Conservation (phyloP, 2,797 vertebrate genomes). For the Hoplostethus atlanticus region DNA sequence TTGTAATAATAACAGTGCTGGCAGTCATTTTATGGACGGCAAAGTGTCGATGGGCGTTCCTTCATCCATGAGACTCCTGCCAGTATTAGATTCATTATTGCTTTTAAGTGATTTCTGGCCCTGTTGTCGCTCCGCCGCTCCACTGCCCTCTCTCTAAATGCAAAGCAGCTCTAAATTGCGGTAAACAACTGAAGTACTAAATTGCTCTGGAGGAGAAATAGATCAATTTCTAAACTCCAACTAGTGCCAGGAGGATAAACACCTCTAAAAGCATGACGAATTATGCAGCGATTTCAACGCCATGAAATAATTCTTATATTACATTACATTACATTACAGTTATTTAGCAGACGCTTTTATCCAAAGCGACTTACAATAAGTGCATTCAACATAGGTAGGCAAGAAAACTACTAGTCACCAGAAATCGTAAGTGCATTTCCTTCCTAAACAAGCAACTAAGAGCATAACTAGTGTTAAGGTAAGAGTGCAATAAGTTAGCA, state of each 20-base stretch:
- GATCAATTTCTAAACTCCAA: background rate
- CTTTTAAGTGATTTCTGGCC: constrained; percentile 15
- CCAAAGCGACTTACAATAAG: too few species aligned
- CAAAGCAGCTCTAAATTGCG: constrained; percentile 20
- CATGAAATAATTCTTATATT: background rate
- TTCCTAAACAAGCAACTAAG: too few species aligned
- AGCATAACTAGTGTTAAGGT: too few species aligned
- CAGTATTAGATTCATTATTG: constrained; percentile 16
- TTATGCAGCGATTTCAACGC: background rate
- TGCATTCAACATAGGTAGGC: too few species aligned
- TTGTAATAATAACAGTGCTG: constrained; percentile 1
- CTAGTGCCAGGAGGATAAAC: background rate
- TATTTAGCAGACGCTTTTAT: too few species aligned
- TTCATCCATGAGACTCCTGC: constrained; percentile 23
- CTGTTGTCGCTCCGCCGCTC: background rate
- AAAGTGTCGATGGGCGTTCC: background rate
- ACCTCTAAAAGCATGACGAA: background rate
- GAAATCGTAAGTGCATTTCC: too few species aligned
- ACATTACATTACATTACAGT: too few species aligned
- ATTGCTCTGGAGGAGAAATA: background rate
- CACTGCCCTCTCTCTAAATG: background rate
- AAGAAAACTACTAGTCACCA: too few species aligned
- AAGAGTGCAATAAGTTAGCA: too few species aligned
- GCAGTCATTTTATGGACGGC: constrained; percentile 6
- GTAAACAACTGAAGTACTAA: constrained; percentile 24